phyloP scores from a whole-genome alignment of 2,888 invertebrate genomes.

The Pseudococcus jackbeardsleyi region DNA sequence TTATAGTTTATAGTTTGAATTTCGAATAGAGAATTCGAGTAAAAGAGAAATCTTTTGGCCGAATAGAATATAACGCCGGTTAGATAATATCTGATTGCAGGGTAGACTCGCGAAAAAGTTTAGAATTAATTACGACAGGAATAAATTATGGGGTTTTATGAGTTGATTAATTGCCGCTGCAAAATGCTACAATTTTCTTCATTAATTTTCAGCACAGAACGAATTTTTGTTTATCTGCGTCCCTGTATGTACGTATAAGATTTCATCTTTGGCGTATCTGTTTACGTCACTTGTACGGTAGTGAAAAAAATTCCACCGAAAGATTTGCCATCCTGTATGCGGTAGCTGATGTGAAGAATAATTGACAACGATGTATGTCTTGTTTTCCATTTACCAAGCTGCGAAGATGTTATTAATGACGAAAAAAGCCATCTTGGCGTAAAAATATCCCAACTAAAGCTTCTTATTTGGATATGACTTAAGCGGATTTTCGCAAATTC shows the following conservation, averaged over 20 bases:
- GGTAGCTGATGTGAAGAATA: slow-evolving; percentile 1
- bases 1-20: not conserved
- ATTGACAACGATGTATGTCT: slow-evolving; percentile 18
- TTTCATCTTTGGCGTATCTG: slow-evolving; percentile 9
- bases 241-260: not conserved
- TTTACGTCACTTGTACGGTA: not conserved
- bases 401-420: slow-evolving; percentile 2
- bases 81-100: slow-evolving; percentile 33
- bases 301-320: not conserved
- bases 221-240: slow-evolving; percentile 35
- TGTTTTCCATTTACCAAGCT: not conserved
- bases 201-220: slow-evolving; percentile 26
- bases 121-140: slow-evolving; percentile 47
- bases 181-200: slow-evolving; percentile 45
- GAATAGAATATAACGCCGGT: slow-evolving; percentile 36
- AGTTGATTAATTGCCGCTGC: slow-evolving; percentile 33
- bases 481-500: slow-evolving; percentile 19
- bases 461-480: slow-evolving; percentile 16
- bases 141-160: slow-evolving; percentile 53
- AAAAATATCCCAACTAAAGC: not conserved
- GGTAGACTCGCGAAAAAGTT: slow-evolving; percentile 47
- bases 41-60: slow-evolving; percentile 38
- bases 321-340: not conserved
- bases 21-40: not conserved
- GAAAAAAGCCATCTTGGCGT: not conserved